Conservation (phyloP, 2,888 invertebrate genomes). For the Microplitis deprimator region DNA sequence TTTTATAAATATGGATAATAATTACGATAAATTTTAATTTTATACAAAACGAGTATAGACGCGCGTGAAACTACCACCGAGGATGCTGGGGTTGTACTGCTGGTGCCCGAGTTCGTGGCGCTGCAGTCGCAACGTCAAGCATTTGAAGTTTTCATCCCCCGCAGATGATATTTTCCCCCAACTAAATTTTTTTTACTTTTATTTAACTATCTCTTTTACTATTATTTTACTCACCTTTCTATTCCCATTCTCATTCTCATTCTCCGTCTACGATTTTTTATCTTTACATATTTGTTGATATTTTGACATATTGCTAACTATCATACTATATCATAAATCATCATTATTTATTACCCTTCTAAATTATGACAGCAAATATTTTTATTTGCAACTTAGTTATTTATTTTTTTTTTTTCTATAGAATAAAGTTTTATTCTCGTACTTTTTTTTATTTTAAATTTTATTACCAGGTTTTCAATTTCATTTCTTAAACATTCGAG, state of each 20-base stretch:
- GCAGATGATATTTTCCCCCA: slow-evolving; percentile 33
- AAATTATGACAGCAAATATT: too few relatives aligned
- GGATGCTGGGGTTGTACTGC: slow-evolving; percentile 69
- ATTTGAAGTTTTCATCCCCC: slow-evolving; percentile 54
- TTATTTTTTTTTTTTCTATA: too few relatives aligned
- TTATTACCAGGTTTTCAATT: too few relatives aligned
- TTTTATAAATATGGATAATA: neutral
- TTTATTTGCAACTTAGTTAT: too few relatives aligned
- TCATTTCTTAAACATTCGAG: too few relatives aligned
- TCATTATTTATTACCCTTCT: too few relatives aligned
- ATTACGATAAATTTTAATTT: neutral
- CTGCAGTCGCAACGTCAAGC: slow-evolving; percentile 63
- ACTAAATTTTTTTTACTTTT: neutral
- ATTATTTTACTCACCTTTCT: slow-evolving; percentile 43
- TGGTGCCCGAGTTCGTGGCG: slow-evolving; percentile 65
- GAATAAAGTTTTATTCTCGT: too few relatives aligned
- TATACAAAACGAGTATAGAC: slow-evolving; percentile 43
- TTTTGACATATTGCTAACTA: too few relatives aligned
- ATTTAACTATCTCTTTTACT: slow-evolving; percentile 13
- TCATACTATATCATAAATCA: too few relatives aligned
- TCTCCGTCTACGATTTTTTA: slow-evolving; percentile 9
- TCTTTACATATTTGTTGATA: too few relatives aligned
- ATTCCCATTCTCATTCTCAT: neutral
- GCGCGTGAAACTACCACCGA: slow-evolving; percentile 66
- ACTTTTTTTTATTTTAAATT: too few relatives aligned